Evolutionary conservation across 1,140 invertebrate species (phyloP), one percentile per base, ranked within the genome.

Genomic region (Oscheius sp.): DNA sequence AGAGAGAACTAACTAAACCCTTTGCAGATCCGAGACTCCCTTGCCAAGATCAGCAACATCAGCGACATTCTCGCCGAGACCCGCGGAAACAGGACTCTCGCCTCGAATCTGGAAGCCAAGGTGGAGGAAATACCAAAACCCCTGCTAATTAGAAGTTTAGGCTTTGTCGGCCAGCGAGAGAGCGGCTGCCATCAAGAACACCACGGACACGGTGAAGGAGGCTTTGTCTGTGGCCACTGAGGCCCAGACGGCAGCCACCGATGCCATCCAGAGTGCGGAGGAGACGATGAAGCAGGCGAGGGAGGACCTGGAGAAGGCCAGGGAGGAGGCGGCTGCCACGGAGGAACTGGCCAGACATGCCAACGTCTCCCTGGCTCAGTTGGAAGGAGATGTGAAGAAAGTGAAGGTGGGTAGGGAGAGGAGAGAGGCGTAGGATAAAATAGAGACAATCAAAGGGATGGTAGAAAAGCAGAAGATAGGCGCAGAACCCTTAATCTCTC

Each of bases 21-120:
- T 64, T 77, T 70, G 42, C 36, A 83, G 77, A 83, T 83, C 65
- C 76, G 75, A 23, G 68, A 83, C 63, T 79, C 82, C 31, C 79
- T 83, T 20, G 45, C 63, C 20, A 84, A 84, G 61, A 77, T 82
- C 36, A 80, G 78, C n/a, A 81, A 83, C 61, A 83, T 78, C 26
- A 82, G 84, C 52, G 66, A 80, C 32, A 83, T 83, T 70, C 72
- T 83, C 35, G 68, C 65, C 31, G 82, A 83, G 64, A 83, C 82
- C 7, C 55, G 72, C 26, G 78, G 78, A 20, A 83, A 83, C 61
- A 81, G 79, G 70, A 80, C 77, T 20, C 63, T 78, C 45, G 82
- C 83, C n/a, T 64, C 62, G 18, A 55, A 79, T n/a, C 61, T 83
- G 23, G 75, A 84, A 68, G 62, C 58, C 15, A 64, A 55, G 45